Conservation (phyloP, 1,140 invertebrate species). For the Drosophila neocordata region DNA sequence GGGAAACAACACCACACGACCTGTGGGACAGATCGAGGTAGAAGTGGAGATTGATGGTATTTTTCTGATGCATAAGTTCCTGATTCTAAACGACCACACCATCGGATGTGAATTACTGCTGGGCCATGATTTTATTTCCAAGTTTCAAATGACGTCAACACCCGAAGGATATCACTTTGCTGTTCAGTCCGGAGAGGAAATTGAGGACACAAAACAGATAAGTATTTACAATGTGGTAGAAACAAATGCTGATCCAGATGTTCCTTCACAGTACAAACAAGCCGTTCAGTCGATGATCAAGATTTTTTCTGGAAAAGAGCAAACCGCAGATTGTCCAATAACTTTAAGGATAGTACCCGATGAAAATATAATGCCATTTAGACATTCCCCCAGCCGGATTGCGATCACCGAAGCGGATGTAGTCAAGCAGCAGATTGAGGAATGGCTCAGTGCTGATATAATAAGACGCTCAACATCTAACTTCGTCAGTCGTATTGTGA, state of each 20-base stretch:
- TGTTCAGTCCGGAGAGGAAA: neutral
- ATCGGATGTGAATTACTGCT: neutral
- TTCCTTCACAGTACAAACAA: slow-evolving; percentile 9
- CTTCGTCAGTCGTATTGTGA: slow-evolving; percentile 57
- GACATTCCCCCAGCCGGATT: slow-evolving; percentile 24
- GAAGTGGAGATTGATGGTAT: too few species aligned
- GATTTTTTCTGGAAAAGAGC: neutral
- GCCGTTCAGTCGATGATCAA: neutral
- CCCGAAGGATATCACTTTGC: neutral
- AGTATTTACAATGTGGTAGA: slow-evolving; percentile 22
- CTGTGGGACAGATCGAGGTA: neutral
- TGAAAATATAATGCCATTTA: slow-evolving; percentile 13
- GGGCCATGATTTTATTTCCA: slow-evolving; percentile 5
- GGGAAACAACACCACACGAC: neutral
- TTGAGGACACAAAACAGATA: slow-evolving; percentile 5
- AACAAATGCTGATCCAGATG: slow-evolving; percentile 12
- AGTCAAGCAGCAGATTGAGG: slow-evolving; percentile 21
- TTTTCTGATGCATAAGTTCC: neutral
- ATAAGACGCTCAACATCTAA: slow-evolving; percentile 29
- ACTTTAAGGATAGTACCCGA: slow-evolving; percentile 17
- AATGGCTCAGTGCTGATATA: slow-evolving; percentile 27
- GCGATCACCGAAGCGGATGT: slow-evolving; percentile 14
- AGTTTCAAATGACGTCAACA: neutral
- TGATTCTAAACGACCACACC: neutral
- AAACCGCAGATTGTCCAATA: neutral